A percentile compares a stretch with the other conserved stretches of the same genome.
These are phyloP conservation scores for Apostichopus parvimensis DNA, from an alignment of 35 echinoderm and acorn worm genomes.

Conservation along the genomic window DNA sequence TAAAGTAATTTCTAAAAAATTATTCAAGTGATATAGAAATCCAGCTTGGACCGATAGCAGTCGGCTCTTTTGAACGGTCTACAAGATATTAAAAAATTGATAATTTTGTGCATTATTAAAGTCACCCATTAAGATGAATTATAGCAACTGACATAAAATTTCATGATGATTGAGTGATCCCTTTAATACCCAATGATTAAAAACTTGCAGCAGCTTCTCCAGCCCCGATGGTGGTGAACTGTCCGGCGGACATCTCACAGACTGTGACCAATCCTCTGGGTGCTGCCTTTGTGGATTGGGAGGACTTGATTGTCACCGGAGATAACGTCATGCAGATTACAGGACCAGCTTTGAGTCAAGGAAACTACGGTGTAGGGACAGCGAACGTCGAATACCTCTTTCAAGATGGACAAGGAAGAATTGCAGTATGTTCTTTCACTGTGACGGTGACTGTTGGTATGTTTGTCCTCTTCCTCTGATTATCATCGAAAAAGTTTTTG, in stretches of 20 bases:
- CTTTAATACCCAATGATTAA: no score
- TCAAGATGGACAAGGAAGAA: slow-evolving; percentile 3
- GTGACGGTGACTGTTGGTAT: not conserved
- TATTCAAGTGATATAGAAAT: no score
- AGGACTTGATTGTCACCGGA: not conserved
- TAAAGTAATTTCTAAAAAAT: no score
- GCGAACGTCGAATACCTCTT: not conserved
- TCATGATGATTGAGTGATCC: no score
- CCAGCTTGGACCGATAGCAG: no score
- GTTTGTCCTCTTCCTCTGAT: not conserved
- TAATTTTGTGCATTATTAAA: no score
- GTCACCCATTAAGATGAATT: no score
- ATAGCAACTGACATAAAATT: no score
- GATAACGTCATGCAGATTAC: not conserved
- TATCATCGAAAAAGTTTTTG: no score
- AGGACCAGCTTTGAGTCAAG: not conserved
- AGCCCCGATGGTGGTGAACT: slow-evolving; percentile 3
- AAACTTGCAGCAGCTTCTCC: no score
- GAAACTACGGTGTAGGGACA: not conserved
- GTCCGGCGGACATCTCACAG: not conserved
- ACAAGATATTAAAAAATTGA: no score
- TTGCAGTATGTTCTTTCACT: not conserved
- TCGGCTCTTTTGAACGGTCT: no score
- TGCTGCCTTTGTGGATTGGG: not conserved
- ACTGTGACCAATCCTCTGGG: not conserved